Evolutionary conservation across 2,888 invertebrate species (phyloP).

Genomic region (Psylliodes chrysocephalus): DNA sequence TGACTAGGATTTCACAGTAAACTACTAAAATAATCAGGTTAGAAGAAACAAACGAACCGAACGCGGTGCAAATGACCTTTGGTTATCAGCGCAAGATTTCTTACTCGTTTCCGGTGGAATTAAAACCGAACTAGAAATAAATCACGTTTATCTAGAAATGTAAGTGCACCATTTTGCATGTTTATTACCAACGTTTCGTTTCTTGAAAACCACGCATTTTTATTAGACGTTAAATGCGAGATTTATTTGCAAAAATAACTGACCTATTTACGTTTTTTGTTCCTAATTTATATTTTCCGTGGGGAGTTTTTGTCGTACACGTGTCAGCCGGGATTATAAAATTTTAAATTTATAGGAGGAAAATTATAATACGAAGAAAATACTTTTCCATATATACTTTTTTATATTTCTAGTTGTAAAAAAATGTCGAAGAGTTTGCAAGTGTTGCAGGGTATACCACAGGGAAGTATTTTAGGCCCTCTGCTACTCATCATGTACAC

Average conservation of each 20-base stretch:
- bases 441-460: no score
- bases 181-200: slow-evolving; percentile 35
- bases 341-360: slow-evolving; percentile 11
- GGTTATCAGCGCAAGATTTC: slow-evolving; percentile 16
- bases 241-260: slow-evolving; percentile 25
- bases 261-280: no score
- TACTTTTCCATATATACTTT: no score
- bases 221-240: slow-evolving; percentile 30
- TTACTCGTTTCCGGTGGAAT: slow-evolving; percentile 34
- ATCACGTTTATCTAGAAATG: slow-evolving; percentile 49
- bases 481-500: no score
- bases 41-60: neutral
- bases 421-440: no score
- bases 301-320: slow-evolving; percentile 15
- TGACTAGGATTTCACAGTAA: no score
- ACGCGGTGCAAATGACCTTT: slow-evolving; percentile 17
- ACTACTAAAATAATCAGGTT: no score
- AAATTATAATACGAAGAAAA: no score
- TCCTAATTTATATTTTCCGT: slow-evolving; percentile 19
- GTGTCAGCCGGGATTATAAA: slow-evolving; percentile 25
- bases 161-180: slow-evolving; percentile 44
- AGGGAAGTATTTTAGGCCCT: no score
- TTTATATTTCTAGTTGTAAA: no score
- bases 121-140: slow-evolving; percentile 44
- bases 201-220: slow-evolving; percentile 29